phyloP scores from a whole-genome alignment of 2,113 vertebrate genomes.

The Daboia siamensis region DNA sequence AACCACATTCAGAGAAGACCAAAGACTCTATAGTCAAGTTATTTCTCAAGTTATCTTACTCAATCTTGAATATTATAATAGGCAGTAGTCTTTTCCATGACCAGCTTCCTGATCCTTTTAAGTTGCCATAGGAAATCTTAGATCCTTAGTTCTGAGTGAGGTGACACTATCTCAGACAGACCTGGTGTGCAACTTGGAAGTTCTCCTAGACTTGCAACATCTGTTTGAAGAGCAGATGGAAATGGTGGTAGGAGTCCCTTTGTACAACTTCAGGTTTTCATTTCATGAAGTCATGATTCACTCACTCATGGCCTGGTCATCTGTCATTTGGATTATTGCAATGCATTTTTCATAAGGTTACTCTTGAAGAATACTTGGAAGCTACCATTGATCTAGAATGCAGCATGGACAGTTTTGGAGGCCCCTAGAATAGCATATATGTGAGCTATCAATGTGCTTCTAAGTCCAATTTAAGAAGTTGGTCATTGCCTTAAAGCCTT shows the following conservation, averaged over 20 bases:
- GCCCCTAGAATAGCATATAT: neutral
- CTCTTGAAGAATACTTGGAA: neutral
- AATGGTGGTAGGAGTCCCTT: neutral
- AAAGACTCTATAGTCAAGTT: neutral
- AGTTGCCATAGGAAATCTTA: neutral
- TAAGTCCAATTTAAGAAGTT: neutral
- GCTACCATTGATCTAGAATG: neutral
- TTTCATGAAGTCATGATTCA: neutral
- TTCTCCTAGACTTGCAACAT: neutral
- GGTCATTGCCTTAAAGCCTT: neutral
- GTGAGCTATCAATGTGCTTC: neutral
- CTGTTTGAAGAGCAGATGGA: neutral
- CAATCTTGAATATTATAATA: neutral
- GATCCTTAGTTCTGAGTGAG: neutral
- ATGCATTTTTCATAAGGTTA: neutral
- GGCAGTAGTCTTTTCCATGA: neutral
- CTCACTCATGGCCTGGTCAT: neutral
- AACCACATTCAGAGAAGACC: neutral
- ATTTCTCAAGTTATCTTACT: neutral
- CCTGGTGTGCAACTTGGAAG: neutral
- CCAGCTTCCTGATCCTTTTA: neutral
- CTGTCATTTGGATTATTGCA: neutral
- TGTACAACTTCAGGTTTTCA: neutral
- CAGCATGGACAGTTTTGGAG: neutral
- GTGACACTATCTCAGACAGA: neutral